phyloP scores from a whole-genome alignment of 2,888 invertebrate species.

The Stegophylla sp. region DNA sequence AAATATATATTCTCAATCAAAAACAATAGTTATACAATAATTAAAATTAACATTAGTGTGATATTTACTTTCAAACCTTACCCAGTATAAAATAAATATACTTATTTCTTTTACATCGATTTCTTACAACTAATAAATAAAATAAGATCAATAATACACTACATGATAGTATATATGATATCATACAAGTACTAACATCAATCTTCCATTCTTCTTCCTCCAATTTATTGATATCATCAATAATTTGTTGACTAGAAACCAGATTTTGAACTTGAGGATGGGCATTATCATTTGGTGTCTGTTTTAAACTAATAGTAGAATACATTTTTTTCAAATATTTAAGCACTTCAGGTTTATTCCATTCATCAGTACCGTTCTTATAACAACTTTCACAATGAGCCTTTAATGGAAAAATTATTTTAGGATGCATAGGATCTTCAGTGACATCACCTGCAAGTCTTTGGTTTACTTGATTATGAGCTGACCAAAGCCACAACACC shows the following conservation, averaged over 20 bases:
- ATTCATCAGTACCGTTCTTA: conserved; percentile 67
- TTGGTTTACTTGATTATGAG: conserved; percentile 91
- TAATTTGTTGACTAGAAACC: neutral
- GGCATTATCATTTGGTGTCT: conserved; percentile 36
- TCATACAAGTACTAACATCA: conserved; percentile 47
- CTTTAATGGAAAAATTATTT: conserved; percentile 83
- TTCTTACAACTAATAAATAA: conserved; percentile 40
- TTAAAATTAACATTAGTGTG: neutral
- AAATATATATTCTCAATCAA: conserved; percentile 30
- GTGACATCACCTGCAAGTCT: conserved; percentile 84
- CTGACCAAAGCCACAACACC: conserved; percentile 91
- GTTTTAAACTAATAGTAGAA: conserved; percentile 62
- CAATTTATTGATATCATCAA: neutral
- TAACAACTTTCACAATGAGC: conserved; percentile 75
- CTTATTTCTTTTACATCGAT: conserved; percentile 53
- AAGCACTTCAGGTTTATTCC: conserved; percentile 73
- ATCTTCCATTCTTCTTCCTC: conserved; percentile 44
- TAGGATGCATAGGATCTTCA: conserved; percentile 89
- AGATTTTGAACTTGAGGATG: neutral
- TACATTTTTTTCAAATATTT: conserved; percentile 72
- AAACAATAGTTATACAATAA: conserved; percentile 3
- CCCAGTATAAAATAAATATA: conserved; percentile 39
- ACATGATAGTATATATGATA: conserved; percentile 47
- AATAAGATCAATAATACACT: conserved; percentile 38
- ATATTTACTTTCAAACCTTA: conserved; percentile 21